Conservation (phyloP, 2,797 vertebrate species). For the Paedocypris micromegethes region DNA sequence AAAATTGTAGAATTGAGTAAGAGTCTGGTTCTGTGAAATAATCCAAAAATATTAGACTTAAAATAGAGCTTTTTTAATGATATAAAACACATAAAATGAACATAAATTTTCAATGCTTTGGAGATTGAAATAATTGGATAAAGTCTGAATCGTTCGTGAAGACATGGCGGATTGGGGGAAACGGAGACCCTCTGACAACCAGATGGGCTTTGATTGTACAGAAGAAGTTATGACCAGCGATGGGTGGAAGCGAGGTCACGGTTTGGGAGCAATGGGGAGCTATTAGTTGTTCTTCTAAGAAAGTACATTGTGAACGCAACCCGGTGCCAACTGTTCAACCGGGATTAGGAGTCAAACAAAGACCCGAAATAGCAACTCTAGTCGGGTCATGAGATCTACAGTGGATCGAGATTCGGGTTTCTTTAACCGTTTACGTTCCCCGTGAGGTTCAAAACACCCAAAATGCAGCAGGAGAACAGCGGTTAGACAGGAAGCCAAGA, state of each 20-base stretch:
- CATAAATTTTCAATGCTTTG: constrained; percentile 10
- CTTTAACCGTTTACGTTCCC: background rate
- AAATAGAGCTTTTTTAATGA: too few species aligned
- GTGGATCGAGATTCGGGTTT: too few species aligned
- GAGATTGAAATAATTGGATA: constrained; percentile 24
- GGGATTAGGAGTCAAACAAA: constrained; percentile 10
- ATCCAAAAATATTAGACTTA: too few species aligned
- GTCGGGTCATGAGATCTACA: background rate
- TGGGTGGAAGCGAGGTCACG: constrained; percentile 6
- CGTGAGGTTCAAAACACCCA: background rate
- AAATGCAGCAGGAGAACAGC: constrained; percentile 5
- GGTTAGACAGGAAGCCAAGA: background rate
- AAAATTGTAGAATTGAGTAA: too few species aligned
- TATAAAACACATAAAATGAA: too few species aligned
- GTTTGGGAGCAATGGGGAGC: constrained; percentile 4
- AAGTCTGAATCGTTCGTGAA: constrained; percentile 40
- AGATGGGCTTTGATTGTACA: constrained; percentile 57
- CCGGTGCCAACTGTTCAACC: constrained; percentile 15
- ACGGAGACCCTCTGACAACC: constrained; percentile 52
- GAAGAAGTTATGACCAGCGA: constrained; percentile 11
- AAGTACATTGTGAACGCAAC: constrained; percentile 27
- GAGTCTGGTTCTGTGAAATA: too few species aligned
- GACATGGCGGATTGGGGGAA: background rate
- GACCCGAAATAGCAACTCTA: background rate
- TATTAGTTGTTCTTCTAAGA: constrained; percentile 29